Base-by-base conservation (phyloP, 2,888 invertebrate genomes). In the Drosophila paramelanica region DNA sequence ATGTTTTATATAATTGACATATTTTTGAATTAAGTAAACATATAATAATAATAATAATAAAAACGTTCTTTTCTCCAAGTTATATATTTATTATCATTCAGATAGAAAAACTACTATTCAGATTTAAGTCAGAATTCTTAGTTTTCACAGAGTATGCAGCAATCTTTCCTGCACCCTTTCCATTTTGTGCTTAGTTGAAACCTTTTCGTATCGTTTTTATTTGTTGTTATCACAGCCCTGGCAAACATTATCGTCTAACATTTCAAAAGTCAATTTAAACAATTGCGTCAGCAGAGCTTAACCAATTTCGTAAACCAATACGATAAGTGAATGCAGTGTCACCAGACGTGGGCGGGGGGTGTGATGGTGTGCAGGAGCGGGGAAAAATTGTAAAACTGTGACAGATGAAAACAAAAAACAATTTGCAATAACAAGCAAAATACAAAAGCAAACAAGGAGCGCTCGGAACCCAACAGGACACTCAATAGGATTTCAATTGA, bases 301-400 rank as follows among this genome's bases (percentile, higher is more conserved):
- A 85, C 78, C 90, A 89, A 82, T 88, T 85, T 88, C 72, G 81
- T 77, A 86, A 83, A 45, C 82, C 89, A 88, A 89, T 83, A 75
- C 82, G 64, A 78, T 78, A 74, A 77, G 60, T 62, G 72, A 75
- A 60, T 71, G 59, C 31, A 36, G 39, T 68, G 76, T 13, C 42
- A 50, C 56, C 23, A 58, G 45, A 20, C 11, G 38, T 6, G 5
- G 11, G 36, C 31, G 56, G 17, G 36, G 13, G 31, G 3, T 2
- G n/a, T 45, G 36, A 3, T n/a, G n/a, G n/a, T n/a, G n/a, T n/a
- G n/a, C n/a, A n/a, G n/a, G 31, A 42, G 23, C 38, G 20, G 33
- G 14, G 25, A 43, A 14, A 36, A 59, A 50, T 33, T 49, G 59
- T 51, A 60, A 62, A 66, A 62, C 58, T 75, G 71, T 79, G 66